Evolutionary conservation across 2,113 vertebrate species (phyloP), one percentile per base, ranked within the genome.

Genomic region (Xiphias gladius): DNA sequence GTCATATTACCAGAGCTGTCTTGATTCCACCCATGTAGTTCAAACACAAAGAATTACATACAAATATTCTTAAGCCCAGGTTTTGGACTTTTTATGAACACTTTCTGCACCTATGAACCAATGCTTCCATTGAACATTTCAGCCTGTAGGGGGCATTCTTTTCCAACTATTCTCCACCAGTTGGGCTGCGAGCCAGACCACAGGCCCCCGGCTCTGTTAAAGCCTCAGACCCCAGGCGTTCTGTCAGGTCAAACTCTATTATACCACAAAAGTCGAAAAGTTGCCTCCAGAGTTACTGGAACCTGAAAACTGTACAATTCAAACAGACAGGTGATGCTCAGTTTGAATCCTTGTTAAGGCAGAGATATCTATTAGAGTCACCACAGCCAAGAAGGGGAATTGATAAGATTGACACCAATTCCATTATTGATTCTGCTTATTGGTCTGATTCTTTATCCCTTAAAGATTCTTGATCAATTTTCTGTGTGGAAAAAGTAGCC

Each of bases 71-170:
- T 13, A 28, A 30, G 30, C 0, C 57, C 57, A 30, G 17, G 24
- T 19, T 28, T 48, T 5, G 20, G 35, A 28, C 1, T 32, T 41
- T 61, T 10, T 50, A 8, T 4, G 4, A 59, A 48, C 8, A n/a
- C 24, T 16, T 39, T 48, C 19, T 72, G 20, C n/a, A 35, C 41
- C 37, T 57, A 35, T 4, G 52, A 41, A 30, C 13, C 13, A 20
- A 7, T 5, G 39, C 26, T 1, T 5, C 10, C 22, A n/a, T 48
- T 64, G n/a, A 14, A 54, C 46, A 75, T 72, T 67, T 78, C 24
- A 64, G 6, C 85, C 93, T 87, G 43, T 20, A 82, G 84, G 83
- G 41, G 88, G 81, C 80, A 16, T 12, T 54, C 10, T 87, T 71
- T 59, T 28, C 70, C 68, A 74, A 58, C 28, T 54, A 72, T 78